Evolutionary conservation across 2,888 invertebrate species (phyloP).

Genomic region (Zelleria hepariella): DNA sequence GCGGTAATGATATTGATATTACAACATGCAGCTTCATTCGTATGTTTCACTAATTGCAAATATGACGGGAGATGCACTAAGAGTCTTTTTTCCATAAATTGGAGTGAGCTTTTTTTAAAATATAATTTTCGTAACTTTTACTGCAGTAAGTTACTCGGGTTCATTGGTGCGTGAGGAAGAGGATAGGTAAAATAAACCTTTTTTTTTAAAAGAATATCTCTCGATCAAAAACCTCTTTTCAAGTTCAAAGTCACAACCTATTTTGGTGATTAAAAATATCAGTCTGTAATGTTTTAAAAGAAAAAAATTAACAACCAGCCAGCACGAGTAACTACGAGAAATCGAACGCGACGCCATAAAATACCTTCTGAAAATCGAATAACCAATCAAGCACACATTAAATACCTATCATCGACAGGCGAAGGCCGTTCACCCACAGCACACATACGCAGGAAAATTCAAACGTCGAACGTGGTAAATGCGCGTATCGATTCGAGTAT

Average conservation of each 20-base stretch:
- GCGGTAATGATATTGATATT: background rate
- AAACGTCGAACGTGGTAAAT: constrained; percentile 46
- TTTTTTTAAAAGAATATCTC: no score
- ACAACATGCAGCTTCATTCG: background rate
- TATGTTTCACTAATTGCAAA: background rate
- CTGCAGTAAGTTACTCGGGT: no score
- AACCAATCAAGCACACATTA: constrained; percentile 28
- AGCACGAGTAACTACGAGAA: constrained; percentile 26
- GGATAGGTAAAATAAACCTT: no score
- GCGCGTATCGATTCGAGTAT: constrained; percentile 71
- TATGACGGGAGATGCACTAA: background rate
- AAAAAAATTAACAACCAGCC: no score
- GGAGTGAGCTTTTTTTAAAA: background rate
- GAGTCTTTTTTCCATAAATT: background rate
- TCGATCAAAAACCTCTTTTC: no score
- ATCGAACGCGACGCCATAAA: constrained; percentile 15
- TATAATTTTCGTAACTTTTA: background rate
- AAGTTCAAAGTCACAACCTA: no score
- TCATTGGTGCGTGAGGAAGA: no score
- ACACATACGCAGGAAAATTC: constrained; percentile 23
- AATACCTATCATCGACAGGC: constrained; percentile 40
- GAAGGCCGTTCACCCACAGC: constrained; percentile 42
- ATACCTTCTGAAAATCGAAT: constrained; percentile 17
- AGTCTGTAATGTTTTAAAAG: no score
- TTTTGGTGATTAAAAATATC: no score